Conservation (phyloP, 2,113 vertebrate species). For the Tauraco erythrolophus region DNA sequence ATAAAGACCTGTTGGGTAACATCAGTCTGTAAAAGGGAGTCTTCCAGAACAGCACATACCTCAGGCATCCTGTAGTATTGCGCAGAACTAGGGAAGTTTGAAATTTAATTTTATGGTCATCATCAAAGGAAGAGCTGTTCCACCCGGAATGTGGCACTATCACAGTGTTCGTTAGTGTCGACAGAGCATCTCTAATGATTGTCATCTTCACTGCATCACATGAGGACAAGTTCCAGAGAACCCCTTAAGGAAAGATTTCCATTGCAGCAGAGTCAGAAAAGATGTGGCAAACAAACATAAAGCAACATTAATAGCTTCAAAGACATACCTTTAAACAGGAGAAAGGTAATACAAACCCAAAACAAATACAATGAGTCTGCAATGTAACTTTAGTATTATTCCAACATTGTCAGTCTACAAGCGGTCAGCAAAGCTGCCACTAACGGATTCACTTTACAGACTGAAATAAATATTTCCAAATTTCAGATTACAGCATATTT, state of each 20-base stretch:
- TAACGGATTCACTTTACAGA: not conserved
- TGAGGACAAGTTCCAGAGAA: constrained; percentile 97
- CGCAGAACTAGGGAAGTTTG: constrained; percentile 94
- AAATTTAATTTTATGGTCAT: constrained; percentile 97
- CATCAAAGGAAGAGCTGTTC: constrained; percentile 94
- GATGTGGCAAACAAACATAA: not conserved
- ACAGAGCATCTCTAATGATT: constrained; percentile 95
- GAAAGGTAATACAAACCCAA: not conserved
- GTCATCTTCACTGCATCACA: constrained; percentile 97
- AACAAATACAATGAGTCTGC: not conserved
- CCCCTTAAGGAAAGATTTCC: constrained; percentile 78
- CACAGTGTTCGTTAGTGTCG: constrained; percentile 94
- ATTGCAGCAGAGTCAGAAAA: not conserved
- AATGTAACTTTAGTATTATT: not conserved
- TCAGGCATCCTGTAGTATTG: constrained; percentile 94
- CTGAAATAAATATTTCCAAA: not conserved
- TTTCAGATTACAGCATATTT: not conserved
- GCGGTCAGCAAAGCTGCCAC: not conserved
- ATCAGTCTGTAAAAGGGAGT: not conserved
- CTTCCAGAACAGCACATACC: constrained; percentile 73
- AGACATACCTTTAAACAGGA: not conserved
- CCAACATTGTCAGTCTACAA: not conserved
- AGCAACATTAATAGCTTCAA: not conserved
- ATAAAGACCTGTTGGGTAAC: not conserved
- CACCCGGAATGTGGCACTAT: constrained; percentile 97